phyloP scores from a whole-genome alignment of 2,888 invertebrate species.

The Apoderus coryli region DNA sequence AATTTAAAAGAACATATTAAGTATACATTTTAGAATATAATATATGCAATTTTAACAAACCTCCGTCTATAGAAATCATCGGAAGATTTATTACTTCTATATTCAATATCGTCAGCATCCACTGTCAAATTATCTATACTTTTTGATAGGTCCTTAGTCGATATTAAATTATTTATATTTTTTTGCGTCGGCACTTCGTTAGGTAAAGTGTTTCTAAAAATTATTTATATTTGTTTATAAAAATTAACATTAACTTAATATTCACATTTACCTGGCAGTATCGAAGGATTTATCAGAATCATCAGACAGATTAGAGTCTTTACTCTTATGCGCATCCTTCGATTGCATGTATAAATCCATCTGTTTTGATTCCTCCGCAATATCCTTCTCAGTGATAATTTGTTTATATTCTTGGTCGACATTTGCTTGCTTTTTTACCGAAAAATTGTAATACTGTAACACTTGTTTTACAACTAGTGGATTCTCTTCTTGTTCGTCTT shows the following conservation, averaged over 20 bases:
- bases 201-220: conserved; percentile 40
- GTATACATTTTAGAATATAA: too few relatives aligned
- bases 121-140: conserved; percentile 30
- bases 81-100: conserved; percentile 21
- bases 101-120: conserved; percentile 23
- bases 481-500: conserved; percentile 77
- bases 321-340: conserved; percentile 56
- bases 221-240: neutral
- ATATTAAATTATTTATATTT: conserved; percentile 19
- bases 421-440: conserved; percentile 65
- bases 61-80: conserved; percentile 20
- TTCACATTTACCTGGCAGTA: neutral
- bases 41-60: too few relatives aligned
- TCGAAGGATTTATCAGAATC: conserved; percentile 12
- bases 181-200: conserved; percentile 34
- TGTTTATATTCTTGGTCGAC: conserved; percentile 61
- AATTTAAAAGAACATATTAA: conserved; percentile 32
- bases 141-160: conserved; percentile 29
- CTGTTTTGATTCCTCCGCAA: conserved; percentile 69
- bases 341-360: conserved; percentile 63
- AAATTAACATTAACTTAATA: neutral
- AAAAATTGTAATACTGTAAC: conserved; percentile 78
- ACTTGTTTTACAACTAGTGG: conserved; percentile 84
- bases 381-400: conserved; percentile 65
- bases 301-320: conserved; percentile 28